phyloP scores from a whole-genome alignment of 2,888 invertebrate species.

The Cecidostiba fungosa region DNA sequence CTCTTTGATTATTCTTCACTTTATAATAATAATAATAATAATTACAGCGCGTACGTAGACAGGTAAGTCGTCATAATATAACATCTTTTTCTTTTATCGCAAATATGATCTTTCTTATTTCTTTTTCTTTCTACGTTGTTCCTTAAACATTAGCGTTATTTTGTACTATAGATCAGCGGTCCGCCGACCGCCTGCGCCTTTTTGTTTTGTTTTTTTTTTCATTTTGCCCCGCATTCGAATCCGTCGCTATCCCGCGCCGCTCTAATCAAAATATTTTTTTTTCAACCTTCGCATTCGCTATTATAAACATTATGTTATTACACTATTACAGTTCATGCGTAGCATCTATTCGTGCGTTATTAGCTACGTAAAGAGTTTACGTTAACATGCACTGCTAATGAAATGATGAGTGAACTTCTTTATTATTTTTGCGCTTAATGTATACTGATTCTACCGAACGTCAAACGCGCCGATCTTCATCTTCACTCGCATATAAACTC shows the following conservation, averaged over 20 bases:
- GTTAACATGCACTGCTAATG: constrained; percentile 61
- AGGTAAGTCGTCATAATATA: constrained; percentile 69
- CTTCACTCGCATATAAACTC: background rate
- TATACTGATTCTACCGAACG: constrained; percentile 36
- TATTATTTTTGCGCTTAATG: constrained; percentile 32
- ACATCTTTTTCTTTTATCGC: constrained; percentile 67
- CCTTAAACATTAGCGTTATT: constrained; percentile 76
- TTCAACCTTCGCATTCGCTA: constrained; percentile 56
- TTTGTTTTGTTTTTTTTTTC: constrained; percentile 58
- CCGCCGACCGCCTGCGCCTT: constrained; percentile 60
- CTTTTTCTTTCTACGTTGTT: constrained; percentile 63
- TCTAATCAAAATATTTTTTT: constrained; percentile 43
- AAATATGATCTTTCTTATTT: constrained; percentile 62
- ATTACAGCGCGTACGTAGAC: constrained; percentile 62
- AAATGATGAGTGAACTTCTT: constrained; percentile 56
- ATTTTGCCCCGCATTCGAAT: constrained; percentile 54
- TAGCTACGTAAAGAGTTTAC: constrained; percentile 50
- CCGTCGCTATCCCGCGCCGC: constrained; percentile 59
- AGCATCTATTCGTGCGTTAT: constrained; percentile 44
- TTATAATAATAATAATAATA: constrained; percentile 55
- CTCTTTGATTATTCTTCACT: constrained; percentile 53
- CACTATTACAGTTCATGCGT: constrained; percentile 62
- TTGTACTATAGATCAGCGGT: constrained; percentile 79
- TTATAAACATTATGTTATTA: constrained; percentile 64
- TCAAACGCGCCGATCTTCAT: constrained; percentile 31